Evolutionary conservation across 2,113 vertebrate genomes (phyloP).

Genomic region (Alexandromys fortis): DNA sequence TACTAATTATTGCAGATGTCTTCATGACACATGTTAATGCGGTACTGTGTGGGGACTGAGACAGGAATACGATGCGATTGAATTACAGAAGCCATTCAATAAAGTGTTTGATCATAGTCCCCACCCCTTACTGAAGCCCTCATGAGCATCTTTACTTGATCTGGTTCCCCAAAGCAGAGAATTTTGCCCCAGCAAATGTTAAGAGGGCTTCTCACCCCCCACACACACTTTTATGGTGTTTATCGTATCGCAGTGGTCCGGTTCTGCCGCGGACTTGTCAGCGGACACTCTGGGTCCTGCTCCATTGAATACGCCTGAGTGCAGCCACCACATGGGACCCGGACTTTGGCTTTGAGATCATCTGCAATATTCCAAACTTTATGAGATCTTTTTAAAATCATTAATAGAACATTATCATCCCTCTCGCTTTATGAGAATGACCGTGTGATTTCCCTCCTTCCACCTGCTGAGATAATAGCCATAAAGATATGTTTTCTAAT

Average conservation of each 20-base stretch:
- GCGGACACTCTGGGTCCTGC: background rate
- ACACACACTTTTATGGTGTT: background rate
- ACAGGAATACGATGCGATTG: background rate
- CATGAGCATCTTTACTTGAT: background rate
- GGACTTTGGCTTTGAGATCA: background rate
- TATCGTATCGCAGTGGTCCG: background rate
- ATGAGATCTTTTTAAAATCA: constrained; percentile 30
- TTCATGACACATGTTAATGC: background rate
- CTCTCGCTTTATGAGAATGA: constrained; percentile 11
- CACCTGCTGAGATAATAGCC: background rate
- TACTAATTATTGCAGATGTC: background rate
- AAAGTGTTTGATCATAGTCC: background rate
- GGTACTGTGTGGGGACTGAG: background rate
- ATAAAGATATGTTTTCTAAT: background rate
- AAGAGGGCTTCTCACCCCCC: background rate
- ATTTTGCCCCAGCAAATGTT: background rate
- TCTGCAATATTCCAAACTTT: background rate
- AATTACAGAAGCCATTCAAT: background rate
- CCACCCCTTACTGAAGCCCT: background rate
- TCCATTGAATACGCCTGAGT: background rate
- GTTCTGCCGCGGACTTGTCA: background rate
- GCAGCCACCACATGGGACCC: background rate
- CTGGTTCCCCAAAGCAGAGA: background rate
- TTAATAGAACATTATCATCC: constrained; percentile 27
- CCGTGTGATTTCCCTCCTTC: background rate